Evolutionary conservation across 1,140 invertebrate species (phyloP).

Genomic region (Bactericera cockerelli): DNA sequence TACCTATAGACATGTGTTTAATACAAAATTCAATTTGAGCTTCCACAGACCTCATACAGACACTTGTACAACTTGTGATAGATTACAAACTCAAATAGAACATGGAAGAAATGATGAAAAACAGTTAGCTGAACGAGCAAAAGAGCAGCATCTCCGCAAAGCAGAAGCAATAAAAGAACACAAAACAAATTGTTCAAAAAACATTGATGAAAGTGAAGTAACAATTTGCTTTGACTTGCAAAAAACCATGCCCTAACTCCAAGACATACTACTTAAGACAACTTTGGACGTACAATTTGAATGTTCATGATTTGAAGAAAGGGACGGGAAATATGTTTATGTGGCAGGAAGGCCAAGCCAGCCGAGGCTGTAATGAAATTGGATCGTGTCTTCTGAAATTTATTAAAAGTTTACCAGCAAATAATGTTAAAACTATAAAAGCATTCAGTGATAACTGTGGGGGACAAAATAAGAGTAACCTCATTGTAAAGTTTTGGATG

Average conservation of each 20-base stretch:
- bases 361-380: slow-evolving; percentile 18
- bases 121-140: not conserved
- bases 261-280: slow-evolving; percentile 18
- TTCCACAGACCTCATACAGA: slow-evolving; percentile 15
- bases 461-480: too few species aligned
- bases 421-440: too few species aligned
- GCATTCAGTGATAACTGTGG: too few species aligned
- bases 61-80: slow-evolving; percentile 16
- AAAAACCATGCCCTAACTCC: slow-evolving; percentile 13
- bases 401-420: slow-evolving; percentile 13
- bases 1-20: slow-evolving; percentile 16
- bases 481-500: slow-evolving; percentile 19
- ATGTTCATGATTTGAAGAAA: slow-evolving; percentile 16
- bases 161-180: slow-evolving; percentile 9
- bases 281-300: slow-evolving; percentile 18
- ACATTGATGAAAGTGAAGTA: not conserved
- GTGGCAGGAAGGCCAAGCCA: slow-evolving; percentile 18
- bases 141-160: slow-evolving; percentile 12
- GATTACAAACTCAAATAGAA: too few species aligned
- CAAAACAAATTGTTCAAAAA: not conserved
- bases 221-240: slow-evolving; percentile 15
- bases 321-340: slow-evolving; percentile 16
- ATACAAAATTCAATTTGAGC: slow-evolving; percentile 16
- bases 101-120: slow-evolving; percentile 7
- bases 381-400: slow-evolving; percentile 19